Base-by-base conservation (phyloP, 2,888 invertebrate species). In the Lepidocyrtoides sp. region DNA sequence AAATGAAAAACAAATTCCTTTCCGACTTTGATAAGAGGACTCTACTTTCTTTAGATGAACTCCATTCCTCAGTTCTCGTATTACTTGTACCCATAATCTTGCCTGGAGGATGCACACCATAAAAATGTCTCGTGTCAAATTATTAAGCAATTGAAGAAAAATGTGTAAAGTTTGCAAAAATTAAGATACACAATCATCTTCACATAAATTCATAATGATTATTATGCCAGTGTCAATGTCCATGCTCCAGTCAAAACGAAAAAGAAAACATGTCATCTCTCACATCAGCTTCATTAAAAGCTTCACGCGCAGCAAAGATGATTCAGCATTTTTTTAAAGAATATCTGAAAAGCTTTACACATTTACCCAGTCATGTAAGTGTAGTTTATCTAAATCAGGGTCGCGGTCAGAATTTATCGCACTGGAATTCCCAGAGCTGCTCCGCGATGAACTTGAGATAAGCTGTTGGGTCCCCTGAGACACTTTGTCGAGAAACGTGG, bases 41-140 rank as follows among this genome's bases (percentile, higher is more conserved):
- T 97, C 97, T 36, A 98, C 97, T 95, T 99, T 99, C 96, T 98
- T 99, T 95, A 99, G 96, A 95, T 98, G 97, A 8, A 99, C 98
- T 29, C 99, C 99, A 95, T 97, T 97, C 83, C 99, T 96, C 91
- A 99, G 96, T 95, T 99, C 98, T 93, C 97, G 97, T 95, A 99
- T 98, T 66, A 99, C 98, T 96, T 98, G 98, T 95, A 98, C 97
- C 98, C 98, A 98, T 95, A 99, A 97, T 95, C 98, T 97, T 93
- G 99, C 98, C 98, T 98, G 96, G 14, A 94, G 93, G 60, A 44
- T 69, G 75, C 23, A 54, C 44, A 44, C 48, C 48, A 81, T 57
- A 60, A 54, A 84, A 83, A 41, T 44, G 60, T 79, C 0, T 36
- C 72, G 8, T 66, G 63, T 66, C n/a, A 66, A 32, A 66, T 32